Evolutionary conservation across 2,888 invertebrate genomes (phyloP).

Genomic region (Smittia aterrima): DNA sequence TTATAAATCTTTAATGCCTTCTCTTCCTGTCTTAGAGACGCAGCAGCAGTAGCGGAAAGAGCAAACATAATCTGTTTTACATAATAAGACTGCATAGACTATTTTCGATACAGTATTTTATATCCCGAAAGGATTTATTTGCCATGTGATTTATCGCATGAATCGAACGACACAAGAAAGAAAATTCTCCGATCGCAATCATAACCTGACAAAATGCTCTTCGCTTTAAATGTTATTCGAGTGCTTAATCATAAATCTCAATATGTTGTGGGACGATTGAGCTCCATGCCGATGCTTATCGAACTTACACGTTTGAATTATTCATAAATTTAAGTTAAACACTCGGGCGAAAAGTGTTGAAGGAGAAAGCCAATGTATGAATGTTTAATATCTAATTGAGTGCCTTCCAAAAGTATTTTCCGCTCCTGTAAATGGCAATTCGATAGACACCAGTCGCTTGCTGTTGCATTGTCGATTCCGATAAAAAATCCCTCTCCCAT

Average conservation of each 20-base stretch:
- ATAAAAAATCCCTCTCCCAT: too few species aligned
- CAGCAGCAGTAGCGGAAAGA: background rate
- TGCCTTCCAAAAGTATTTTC: too few species aligned
- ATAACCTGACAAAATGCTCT: background rate
- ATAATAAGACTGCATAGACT: background rate
- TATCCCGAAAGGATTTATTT: background rate
- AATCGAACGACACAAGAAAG: background rate
- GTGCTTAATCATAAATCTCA: constrained; percentile 1
- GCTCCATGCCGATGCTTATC: too few species aligned
- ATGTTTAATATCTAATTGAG: too few species aligned
- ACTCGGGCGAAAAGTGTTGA: too few species aligned
- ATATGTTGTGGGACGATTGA: background rate
- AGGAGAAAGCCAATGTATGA: too few species aligned
- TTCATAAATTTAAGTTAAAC: too few species aligned
- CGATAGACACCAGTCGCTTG: too few species aligned
- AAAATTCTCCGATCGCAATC: background rate
- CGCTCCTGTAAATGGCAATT: too few species aligned
- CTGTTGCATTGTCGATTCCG: too few species aligned
- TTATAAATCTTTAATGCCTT: background rate
- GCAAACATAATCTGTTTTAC: constrained; percentile 1
- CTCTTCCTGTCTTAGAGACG: background rate
- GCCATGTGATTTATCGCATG: background rate
- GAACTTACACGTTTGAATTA: too few species aligned
- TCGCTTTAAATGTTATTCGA: background rate
- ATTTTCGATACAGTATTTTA: background rate